Conservation (phyloP, 2,113 vertebrate genomes). For the Chionis minor region DNA sequence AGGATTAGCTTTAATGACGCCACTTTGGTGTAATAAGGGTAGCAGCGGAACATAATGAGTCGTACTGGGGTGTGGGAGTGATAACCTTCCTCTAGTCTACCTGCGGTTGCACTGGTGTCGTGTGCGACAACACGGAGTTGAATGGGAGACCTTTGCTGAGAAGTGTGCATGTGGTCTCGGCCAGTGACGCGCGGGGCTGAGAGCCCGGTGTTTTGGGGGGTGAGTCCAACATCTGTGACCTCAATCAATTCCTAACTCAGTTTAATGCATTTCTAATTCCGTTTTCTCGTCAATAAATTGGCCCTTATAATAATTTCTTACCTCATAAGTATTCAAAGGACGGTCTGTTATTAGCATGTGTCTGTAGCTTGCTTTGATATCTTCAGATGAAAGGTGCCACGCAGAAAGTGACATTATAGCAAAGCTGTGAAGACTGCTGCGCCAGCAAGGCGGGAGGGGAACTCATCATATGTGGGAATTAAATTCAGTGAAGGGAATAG, state of each 20-base stretch:
- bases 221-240: not conserved
- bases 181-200: not conserved
- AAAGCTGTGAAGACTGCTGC: not conserved
- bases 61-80: not conserved
- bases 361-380: not conserved
- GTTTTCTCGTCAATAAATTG: conserved; percentile 3
- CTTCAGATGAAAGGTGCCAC: conserved; percentile 12
- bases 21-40: conserved; percentile 20
- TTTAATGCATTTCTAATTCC: not conserved
- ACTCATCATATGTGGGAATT: not conserved
- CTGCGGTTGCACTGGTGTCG: not conserved
- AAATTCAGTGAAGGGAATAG: not conserved
- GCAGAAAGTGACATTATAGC: not conserved
- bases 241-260: not conserved
- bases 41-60: not conserved
- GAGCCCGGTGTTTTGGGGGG: not conserved
- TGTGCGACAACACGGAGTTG: not conserved
- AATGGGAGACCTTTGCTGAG: not conserved
- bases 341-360: not conserved
- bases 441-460: not conserved
- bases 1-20: conserved; percentile 50
- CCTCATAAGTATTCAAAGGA: not conserved
- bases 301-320: not conserved
- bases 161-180: not conserved
- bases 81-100: not conserved